These are phyloP conservation scores for Reticulitermes speratus DNA, from an alignment of 1,140 invertebrate species.

Conservation along the genomic window DNA sequence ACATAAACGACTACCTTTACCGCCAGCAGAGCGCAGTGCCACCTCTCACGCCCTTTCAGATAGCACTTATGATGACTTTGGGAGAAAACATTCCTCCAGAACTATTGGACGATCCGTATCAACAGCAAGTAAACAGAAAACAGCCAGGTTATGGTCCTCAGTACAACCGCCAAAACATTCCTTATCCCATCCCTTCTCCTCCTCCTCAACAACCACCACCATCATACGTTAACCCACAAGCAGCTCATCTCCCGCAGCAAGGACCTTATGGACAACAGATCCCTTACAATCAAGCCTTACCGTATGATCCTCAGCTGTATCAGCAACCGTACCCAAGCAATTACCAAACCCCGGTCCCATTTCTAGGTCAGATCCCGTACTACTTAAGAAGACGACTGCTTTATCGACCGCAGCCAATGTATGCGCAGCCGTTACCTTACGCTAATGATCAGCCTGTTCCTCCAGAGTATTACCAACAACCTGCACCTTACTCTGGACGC, in stretches of 20 bases:
- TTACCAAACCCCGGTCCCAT: background rate
- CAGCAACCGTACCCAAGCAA: background rate
- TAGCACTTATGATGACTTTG: constrained; percentile 25
- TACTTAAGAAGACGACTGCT: constrained; percentile 6
- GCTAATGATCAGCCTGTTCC: background rate
- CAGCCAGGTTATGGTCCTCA: constrained; percentile 16
- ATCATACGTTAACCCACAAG: background rate
- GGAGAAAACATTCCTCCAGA: constrained; percentile 27
- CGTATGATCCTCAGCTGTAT: constrained; percentile 20
- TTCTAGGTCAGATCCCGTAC: background rate
- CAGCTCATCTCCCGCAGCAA: background rate
- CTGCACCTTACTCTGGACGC: background rate
- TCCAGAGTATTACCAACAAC: background rate
- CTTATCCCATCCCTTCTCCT: background rate
- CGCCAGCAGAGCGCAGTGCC: background rate
- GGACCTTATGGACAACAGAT: background rate
- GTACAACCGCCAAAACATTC: background rate
- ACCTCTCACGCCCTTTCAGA: constrained; percentile 21
- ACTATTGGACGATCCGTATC: background rate
- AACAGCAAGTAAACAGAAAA: background rate
- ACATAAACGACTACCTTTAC: background rate
- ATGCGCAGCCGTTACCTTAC: background rate
- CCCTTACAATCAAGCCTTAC: constrained; percentile 20
- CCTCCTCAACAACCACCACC: background rate
- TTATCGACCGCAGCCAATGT: constrained; percentile 9